Conservation (phyloP, 2,113 vertebrate genomes). For the Rhea americana region DNA sequence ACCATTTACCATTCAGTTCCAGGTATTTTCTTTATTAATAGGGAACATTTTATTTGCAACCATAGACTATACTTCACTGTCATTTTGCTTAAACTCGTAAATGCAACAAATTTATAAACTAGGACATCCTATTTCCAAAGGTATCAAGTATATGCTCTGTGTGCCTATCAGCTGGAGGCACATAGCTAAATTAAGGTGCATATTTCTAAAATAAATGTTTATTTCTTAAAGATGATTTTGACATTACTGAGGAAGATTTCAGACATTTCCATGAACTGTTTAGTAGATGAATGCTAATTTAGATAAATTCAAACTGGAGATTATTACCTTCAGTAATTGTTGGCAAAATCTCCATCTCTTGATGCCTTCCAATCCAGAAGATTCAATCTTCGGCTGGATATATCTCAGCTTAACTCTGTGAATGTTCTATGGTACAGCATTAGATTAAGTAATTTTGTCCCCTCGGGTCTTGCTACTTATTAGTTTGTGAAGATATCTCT, state of each 20-base stretch:
- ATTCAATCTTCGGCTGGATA: background rate
- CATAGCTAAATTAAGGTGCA: background rate
- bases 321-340: background rate
- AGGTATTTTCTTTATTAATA: background rate
- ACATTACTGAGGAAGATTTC: background rate
- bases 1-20: background rate
- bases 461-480: background rate
- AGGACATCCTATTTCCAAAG: background rate
- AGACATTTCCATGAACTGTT: background rate
- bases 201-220: background rate
- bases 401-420: background rate
- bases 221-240: background rate
- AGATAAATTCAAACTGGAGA: background rate
- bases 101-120: background rate
- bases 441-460: background rate
- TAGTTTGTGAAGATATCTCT: background rate
- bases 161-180: background rate
- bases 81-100: background rate
- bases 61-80: background rate
- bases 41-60: background rate
- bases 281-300: background rate
- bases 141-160: background rate
- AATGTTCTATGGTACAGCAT: background rate
- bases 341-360: background rate
- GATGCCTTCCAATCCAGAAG: background rate